A percentile compares a stretch with the other conserved stretches of the same genome.
Conservation (phyloP, 1,140 invertebrate genomes). For the Zeugodacus cucurbitae region DNA sequence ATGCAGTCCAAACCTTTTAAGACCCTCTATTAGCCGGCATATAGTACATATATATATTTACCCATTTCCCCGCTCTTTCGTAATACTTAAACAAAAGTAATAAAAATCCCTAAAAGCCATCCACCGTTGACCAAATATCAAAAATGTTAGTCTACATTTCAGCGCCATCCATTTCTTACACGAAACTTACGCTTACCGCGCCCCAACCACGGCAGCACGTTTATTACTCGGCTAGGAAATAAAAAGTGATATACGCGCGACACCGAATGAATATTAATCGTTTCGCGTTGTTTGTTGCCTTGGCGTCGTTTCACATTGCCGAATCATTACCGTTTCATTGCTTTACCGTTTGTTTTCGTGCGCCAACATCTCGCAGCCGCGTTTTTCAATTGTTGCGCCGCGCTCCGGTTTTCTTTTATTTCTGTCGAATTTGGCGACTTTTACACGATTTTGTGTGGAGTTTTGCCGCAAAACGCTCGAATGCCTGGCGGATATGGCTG, state of each 20-base stretch:
- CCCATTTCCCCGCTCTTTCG: too few relatives aligned
- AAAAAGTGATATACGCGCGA: constrained; percentile 66
- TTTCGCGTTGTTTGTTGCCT: constrained; percentile 45
- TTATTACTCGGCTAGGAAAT: constrained; percentile 51
- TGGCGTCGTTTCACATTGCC: constrained; percentile 1
- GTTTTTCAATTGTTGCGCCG: background rate
- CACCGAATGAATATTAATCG: constrained; percentile 66
- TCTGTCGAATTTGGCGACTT: background rate
- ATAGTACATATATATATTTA: too few relatives aligned
- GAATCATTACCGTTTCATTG: background rate
- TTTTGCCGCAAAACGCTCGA: background rate
- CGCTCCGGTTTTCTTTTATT: too few relatives aligned
- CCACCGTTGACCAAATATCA: background rate
- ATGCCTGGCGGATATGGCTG: background rate
- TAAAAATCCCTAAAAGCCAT: too few relatives aligned
- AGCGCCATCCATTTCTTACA: background rate
- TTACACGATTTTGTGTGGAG: background rate
- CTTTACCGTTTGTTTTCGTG: background rate
- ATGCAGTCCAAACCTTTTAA: too few relatives aligned
- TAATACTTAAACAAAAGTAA: too few relatives aligned
- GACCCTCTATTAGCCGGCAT: too few relatives aligned
- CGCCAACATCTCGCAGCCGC: background rate
- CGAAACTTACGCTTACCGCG: background rate
- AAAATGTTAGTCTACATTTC: background rate
- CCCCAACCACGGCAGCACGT: background rate